These are phyloP conservation scores for Graphium colonna DNA, from an alignment of 2,888 invertebrate species.

Conservation along the genomic window DNA sequence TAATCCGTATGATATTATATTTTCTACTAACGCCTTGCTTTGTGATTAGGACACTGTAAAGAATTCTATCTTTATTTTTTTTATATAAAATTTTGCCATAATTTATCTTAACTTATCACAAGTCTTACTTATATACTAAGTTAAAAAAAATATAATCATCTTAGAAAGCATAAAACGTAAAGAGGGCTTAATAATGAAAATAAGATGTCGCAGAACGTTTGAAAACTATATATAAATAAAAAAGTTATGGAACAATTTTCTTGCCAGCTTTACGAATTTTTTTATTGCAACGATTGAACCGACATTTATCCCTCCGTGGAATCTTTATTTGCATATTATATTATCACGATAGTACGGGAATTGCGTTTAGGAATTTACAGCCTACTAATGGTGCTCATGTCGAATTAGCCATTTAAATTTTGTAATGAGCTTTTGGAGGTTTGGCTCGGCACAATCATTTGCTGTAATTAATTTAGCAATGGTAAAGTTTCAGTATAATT, in stretches of 20 bases:
- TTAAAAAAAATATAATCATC: too few species aligned
- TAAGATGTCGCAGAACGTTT: slow-evolving; percentile 23
- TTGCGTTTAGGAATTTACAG: not conserved
- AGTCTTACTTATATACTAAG: too few species aligned
- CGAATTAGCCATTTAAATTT: not conserved
- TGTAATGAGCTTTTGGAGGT: not conserved
- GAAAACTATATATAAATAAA: slow-evolving; percentile 40
- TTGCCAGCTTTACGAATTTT: slow-evolving; percentile 27
- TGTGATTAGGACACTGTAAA: too few species aligned
- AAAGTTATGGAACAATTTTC: slow-evolving; percentile 41
- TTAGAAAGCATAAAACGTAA: slow-evolving; percentile 24
- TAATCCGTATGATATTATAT: too few species aligned
- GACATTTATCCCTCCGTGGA: slow-evolving; percentile 13
- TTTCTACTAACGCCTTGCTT: too few species aligned
- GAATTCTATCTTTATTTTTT: too few species aligned
- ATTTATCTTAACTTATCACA: too few species aligned
- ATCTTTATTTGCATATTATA: slow-evolving; percentile 33
- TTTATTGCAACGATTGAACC: too few species aligned
- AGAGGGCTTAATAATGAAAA: slow-evolving; percentile 23
- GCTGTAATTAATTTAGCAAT: not conserved
- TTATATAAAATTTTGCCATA: too few species aligned
- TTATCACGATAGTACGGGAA: not conserved
- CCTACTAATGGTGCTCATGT: not conserved
- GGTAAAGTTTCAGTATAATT: too few species aligned
- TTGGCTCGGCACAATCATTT: not conserved